phyloP scores from a whole-genome alignment of 1,140 invertebrate genomes.

The Platorchestia sp. region DNA sequence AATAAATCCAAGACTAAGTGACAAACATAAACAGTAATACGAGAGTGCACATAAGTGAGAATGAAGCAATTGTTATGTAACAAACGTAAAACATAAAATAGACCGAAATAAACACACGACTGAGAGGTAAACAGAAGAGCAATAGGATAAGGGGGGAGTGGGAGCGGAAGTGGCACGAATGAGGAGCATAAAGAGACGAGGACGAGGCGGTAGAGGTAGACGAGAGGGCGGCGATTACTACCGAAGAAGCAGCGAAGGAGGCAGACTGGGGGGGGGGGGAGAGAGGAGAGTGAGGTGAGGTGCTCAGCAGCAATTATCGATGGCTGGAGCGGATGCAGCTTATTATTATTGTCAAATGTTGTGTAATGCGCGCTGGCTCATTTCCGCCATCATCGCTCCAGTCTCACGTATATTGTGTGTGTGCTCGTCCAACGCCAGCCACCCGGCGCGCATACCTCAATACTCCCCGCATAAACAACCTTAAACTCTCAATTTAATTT shows the following conservation, averaged over 20 bases:
- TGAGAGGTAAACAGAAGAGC: not conserved
- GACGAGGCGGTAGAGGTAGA: not conserved
- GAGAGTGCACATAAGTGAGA: not conserved
- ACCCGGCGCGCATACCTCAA: not conserved
- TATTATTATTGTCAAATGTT: constrained; percentile 56
- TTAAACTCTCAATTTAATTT: too few species aligned
- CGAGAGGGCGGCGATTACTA: not conserved
- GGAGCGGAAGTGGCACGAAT: not conserved
- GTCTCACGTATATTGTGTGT: not conserved
- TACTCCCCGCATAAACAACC: too few species aligned
- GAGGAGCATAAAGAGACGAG: not conserved
- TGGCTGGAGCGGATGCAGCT: constrained; percentile 40
- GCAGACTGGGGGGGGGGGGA: not conserved
- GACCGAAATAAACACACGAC: not conserved
- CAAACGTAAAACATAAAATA: not conserved
- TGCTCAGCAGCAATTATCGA: constrained; percentile 32
- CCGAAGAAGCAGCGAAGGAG: not conserved
- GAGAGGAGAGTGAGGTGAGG: not conserved
- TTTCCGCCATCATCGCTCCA: constrained; percentile 34
- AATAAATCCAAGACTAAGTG: not conserved
- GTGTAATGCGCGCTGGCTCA: constrained; percentile 50
- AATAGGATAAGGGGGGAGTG: not conserved
- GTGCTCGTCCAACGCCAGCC: not conserved
- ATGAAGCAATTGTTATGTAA: not conserved
- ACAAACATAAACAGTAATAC: not conserved